A percentile compares a stretch with the other conserved stretches of the same genome.
Conservation (phyloP, 1,140 invertebrate genomes). For the Maconellicoccus hirsutus region DNA sequence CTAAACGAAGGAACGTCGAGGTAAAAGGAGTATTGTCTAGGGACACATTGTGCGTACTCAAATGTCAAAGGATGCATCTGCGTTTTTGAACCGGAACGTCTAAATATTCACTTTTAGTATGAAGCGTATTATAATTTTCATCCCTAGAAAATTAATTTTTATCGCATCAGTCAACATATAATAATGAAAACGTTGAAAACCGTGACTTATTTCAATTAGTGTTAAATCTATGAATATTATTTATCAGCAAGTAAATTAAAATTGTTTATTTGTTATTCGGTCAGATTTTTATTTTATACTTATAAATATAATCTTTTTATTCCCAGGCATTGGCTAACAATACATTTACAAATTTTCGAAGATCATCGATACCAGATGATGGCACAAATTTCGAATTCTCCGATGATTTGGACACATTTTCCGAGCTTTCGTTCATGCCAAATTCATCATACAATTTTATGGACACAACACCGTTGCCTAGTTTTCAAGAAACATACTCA, state of each 20-base stretch:
- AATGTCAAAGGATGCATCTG: conserved; percentile 7
- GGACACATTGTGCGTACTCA: conserved; percentile 7
- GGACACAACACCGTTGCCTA: conserved; percentile 29
- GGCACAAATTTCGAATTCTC: background rate
- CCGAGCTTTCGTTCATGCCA: background rate
- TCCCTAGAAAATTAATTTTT: conserved; percentile 2
- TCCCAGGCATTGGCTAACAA: background rate
- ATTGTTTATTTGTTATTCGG: too few species aligned
- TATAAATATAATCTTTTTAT: background rate
- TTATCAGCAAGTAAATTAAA: too few species aligned
- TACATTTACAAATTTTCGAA: background rate
- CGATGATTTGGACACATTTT: background rate
- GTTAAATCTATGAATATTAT: background rate
- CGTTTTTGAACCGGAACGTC: conserved; percentile 2
- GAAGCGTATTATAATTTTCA: conserved; percentile 9
- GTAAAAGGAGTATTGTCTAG: background rate
- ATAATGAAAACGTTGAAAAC: conserved; percentile 1
- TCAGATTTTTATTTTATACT: too few species aligned
- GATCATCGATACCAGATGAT: background rate
- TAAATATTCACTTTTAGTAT: background rate
- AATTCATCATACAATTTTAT: background rate
- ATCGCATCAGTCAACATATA: conserved; percentile 8
- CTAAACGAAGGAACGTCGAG: background rate
- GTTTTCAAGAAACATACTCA: conserved; percentile 33
- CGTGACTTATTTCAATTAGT: conserved; percentile 3